Conservation (phyloP, 2,888 invertebrate species). For the Therioaphis trifolii region DNA sequence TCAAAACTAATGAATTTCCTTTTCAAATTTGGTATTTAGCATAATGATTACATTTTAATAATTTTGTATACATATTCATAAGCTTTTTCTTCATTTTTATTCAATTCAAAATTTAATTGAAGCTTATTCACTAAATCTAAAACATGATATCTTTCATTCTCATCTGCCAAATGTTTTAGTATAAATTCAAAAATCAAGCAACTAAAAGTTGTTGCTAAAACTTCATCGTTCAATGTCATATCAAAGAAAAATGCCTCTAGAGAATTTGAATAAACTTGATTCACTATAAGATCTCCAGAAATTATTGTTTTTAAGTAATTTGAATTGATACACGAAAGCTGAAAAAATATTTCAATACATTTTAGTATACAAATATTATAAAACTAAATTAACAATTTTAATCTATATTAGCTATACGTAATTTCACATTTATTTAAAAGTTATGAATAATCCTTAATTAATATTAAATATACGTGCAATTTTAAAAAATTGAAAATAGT, state of each 20-base stretch:
- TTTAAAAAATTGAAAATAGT: too few species aligned
- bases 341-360: conserved; percentile 23
- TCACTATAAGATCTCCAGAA: not conserved
- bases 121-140: conserved; percentile 27
- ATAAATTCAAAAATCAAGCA: conserved; percentile 53
- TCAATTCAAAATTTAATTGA: conserved; percentile 34
- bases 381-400: too few species aligned
- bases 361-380: not conserved
- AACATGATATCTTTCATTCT: conserved; percentile 15
- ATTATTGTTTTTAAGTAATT: conserved; percentile 24
- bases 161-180: conserved; percentile 19
- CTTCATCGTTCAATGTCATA: conserved; percentile 34
- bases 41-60: conserved; percentile 31
- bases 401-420: not conserved
- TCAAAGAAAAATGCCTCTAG: conserved; percentile 32
- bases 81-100: conserved; percentile 10
- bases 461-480: too few species aligned
- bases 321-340: conserved; percentile 42
- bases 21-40: not conserved
- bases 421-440: not conserved
- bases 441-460: too few species aligned
- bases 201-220: conserved; percentile 30
- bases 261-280: conserved; percentile 36
- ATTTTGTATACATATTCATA: conserved; percentile 42
- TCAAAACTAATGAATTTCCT: not conserved